Evolutionary conservation across 2,888 invertebrate genomes (phyloP).

Genomic region (Aspidiotus destructor): DNA sequence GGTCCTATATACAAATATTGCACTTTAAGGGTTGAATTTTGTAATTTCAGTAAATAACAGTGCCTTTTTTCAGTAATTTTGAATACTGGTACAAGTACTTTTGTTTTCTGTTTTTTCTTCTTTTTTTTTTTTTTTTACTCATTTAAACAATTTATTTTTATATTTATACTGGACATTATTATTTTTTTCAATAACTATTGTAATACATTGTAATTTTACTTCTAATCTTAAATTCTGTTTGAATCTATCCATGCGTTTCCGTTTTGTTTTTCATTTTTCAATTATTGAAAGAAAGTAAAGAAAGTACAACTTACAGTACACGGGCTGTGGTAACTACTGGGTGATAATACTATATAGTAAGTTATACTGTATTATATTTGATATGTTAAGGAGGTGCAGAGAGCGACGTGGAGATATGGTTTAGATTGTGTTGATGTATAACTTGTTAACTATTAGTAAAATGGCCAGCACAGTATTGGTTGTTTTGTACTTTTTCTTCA

Average conservation of each 20-base stretch:
- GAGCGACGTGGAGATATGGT: conserved; percentile 10
- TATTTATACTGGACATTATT: background rate
- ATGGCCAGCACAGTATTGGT: too few relatives aligned
- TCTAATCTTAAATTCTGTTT: background rate
- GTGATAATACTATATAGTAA: conserved; percentile 28
- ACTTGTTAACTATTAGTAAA: too few relatives aligned
- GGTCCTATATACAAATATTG: too few relatives aligned
- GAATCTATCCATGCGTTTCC: background rate
- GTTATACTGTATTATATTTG: conserved; percentile 18
- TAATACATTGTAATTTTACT: background rate
- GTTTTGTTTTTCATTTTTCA: conserved; percentile 7
- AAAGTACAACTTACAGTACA: conserved; percentile 30
- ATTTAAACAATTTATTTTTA: background rate
- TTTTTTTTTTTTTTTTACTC: background rate
- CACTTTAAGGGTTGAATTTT: conserved; percentile 1
- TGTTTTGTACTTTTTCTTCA: too few relatives aligned
- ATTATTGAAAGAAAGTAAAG: conserved; percentile 28
- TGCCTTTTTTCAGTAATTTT: background rate
- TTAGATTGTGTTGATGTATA: too few relatives aligned
- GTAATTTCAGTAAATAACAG: background rate
- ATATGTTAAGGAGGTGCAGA: conserved; percentile 23
- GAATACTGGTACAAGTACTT: background rate
- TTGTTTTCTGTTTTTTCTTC: background rate
- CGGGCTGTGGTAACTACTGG: conserved; percentile 27
- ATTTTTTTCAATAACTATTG: background rate